phyloP scores from a whole-genome alignment of 2,888 invertebrate species.

The Anarsia innoxiella region DNA sequence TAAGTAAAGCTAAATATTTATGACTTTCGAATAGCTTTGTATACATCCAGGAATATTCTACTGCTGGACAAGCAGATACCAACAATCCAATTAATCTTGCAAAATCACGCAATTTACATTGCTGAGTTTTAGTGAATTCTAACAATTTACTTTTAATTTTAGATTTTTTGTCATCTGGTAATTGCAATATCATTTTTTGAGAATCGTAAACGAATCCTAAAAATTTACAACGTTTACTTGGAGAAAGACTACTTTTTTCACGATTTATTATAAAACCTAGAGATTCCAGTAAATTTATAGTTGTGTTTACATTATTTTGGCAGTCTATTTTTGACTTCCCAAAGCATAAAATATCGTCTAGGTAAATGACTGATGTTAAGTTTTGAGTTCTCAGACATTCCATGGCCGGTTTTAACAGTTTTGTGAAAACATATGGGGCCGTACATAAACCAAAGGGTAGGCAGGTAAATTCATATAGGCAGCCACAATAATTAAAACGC shows the following conservation, averaged over 20 bases:
- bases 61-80: background rate
- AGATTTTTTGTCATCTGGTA: too few species aligned
- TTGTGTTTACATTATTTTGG: background rate
- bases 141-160: too few species aligned
- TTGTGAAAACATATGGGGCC: slow-evolving; percentile 10
- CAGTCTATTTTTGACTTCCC: background rate
- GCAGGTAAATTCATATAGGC: slow-evolving; percentile 11
- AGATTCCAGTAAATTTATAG: background rate
- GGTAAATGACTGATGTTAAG: background rate
- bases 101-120: slow-evolving; percentile 5
- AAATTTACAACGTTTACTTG: slow-evolving; percentile 1
- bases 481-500: slow-evolving; percentile 4
- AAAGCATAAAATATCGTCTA: slow-evolving; percentile 2
- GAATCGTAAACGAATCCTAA: slow-evolving; percentile 5
- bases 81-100: background rate
- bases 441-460: slow-evolving; percentile 10
- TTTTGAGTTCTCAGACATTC: background rate
- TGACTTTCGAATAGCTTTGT: slow-evolving; percentile 8
- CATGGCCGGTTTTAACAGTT: slow-evolving; percentile 8
- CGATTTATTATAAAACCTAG: slow-evolving; percentile 10
- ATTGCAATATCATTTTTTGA: background rate
- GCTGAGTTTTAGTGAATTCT: too few species aligned
- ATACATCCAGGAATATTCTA: slow-evolving; percentile 7
- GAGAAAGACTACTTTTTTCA: slow-evolving; percentile 5
- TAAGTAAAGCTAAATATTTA: slow-evolving; percentile 3